Conservation (phyloP, 2,888 invertebrate genomes). For the Parnassius glacialis region DNA sequence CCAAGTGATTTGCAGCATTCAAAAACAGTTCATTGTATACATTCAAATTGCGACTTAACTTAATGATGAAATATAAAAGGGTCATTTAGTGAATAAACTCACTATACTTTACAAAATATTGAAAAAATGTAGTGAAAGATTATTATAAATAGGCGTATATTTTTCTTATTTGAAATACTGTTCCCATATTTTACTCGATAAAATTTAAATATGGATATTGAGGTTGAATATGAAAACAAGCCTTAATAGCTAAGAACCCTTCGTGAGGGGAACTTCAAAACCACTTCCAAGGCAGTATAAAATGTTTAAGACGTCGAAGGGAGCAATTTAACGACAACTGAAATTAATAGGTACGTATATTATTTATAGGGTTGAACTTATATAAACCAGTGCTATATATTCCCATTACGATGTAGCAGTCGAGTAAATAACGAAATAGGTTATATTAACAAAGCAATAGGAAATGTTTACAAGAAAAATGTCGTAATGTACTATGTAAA, state of each 20-base stretch:
- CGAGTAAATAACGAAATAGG: no score
- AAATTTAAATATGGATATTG: slow-evolving; percentile 27
- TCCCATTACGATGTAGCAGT: no score
- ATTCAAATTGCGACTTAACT: slow-evolving; percentile 39
- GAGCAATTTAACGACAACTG: slow-evolving; percentile 26
- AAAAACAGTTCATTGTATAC: slow-evolving; percentile 38
- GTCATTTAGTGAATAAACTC: not conserved
- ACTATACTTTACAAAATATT: not conserved
- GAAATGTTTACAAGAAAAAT: no score
- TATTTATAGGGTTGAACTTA: slow-evolving; percentile 9
- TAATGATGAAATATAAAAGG: slow-evolving; percentile 35
- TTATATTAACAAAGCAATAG: no score
- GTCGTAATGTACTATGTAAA: no score
- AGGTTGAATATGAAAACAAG: slow-evolving; percentile 25
- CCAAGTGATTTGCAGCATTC: slow-evolving; percentile 31
- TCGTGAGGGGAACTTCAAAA: slow-evolving; percentile 22
- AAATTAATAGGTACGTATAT: slow-evolving; percentile 22
- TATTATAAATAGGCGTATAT: slow-evolving; percentile 2
- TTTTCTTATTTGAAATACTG: slow-evolving; percentile 12
- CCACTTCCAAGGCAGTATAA: slow-evolving; percentile 22
- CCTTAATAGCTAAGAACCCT: slow-evolving; percentile 24
- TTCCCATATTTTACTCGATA: slow-evolving; percentile 19
- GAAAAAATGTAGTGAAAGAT: slow-evolving; percentile 1
- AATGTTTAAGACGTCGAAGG: slow-evolving; percentile 28
- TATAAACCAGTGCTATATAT: no score